Percentiles rank a stretch among this genome's conserved stretches.
Evolutionary conservation across 2,797 vertebrate genomes (phyloP).

Genomic region (Zalophus californianus): DNA sequence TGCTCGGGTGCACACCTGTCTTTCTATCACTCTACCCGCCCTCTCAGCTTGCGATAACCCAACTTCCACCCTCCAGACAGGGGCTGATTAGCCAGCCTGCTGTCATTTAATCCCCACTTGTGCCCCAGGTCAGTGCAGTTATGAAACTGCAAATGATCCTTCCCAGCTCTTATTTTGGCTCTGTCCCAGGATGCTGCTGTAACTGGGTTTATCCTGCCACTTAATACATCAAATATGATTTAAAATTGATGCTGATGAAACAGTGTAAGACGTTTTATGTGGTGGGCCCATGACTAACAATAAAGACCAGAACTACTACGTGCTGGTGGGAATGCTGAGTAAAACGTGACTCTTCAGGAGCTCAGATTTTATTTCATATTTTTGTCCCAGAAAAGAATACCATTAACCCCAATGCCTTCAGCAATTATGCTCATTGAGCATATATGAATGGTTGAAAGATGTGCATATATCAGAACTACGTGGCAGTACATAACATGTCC

Average conservation of each 20-base stretch:
- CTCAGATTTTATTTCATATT: not conserved
- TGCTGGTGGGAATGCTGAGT: not conserved
- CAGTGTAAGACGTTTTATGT: conserved; percentile 50
- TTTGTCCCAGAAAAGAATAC: not conserved
- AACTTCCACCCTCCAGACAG: conserved; percentile 39
- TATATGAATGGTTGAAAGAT: not conserved
- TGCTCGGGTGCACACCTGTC: not conserved
- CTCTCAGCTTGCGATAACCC: conserved; percentile 70
- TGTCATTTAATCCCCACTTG: conserved; percentile 62
- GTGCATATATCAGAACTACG: not conserved
- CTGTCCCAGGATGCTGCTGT: conserved; percentile 60
- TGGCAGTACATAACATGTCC: not conserved
- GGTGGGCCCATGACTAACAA: conserved; percentile 1
- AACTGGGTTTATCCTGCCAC: conserved; percentile 50
- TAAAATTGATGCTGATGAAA: conserved; percentile 68
- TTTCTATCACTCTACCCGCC: conserved; percentile 44
- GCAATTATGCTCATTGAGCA: not conserved
- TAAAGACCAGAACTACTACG: conserved; percentile 36
- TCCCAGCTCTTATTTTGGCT: conserved; percentile 63
- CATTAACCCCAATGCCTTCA: not conserved
- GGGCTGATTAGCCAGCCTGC: conserved; percentile 58
- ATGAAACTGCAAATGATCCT: conserved; percentile 61
- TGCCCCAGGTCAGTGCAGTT: conserved; percentile 60
- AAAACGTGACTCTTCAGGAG: not conserved
- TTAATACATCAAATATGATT: conserved; percentile 70